Evolutionary conservation across 2,888 invertebrate genomes (phyloP).

Genomic region (Brachycybe producta): DNA sequence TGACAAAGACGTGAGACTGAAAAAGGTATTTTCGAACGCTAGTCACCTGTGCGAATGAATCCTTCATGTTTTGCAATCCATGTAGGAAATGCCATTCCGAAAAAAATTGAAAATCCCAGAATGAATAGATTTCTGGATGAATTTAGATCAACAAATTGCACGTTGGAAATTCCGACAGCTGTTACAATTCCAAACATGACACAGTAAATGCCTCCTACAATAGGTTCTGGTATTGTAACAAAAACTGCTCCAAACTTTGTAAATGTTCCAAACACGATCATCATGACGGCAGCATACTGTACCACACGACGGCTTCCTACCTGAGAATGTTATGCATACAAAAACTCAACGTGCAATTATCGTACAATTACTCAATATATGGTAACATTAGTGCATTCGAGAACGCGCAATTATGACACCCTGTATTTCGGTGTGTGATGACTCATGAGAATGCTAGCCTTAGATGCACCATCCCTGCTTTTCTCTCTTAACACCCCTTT

Average conservation of each 20-base stretch:
- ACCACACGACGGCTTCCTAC: constrained; percentile 67
- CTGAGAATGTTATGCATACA: constrained; percentile 20
- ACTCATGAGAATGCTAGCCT: no score
- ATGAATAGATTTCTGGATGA: constrained; percentile 29
- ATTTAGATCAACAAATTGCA: constrained; percentile 64
- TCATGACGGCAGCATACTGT: constrained; percentile 58
- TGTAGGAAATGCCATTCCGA: constrained; percentile 62
- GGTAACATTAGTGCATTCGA: no score
- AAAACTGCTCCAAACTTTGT: constrained; percentile 66
- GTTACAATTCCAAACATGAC: constrained; percentile 43
- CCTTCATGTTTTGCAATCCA: constrained; percentile 56
- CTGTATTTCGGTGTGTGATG: no score
- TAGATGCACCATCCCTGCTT: no score
- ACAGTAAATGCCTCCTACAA: constrained; percentile 43
- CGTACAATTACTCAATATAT: no score
- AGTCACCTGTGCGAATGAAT: constrained; percentile 44
- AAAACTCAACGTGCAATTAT: no score
- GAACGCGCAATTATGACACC: no score
- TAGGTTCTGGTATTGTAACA: constrained; percentile 65
- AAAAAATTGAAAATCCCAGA: constrained; percentile 71
- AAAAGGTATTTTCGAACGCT: no score
- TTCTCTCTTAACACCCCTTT: no score
- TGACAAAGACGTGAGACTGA: no score
- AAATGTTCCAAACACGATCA: constrained; percentile 59
- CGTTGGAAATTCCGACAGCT: constrained; percentile 61